phyloP scores from a whole-genome alignment of 2,888 invertebrate genomes.

The Eucriotettix oculatus region DNA sequence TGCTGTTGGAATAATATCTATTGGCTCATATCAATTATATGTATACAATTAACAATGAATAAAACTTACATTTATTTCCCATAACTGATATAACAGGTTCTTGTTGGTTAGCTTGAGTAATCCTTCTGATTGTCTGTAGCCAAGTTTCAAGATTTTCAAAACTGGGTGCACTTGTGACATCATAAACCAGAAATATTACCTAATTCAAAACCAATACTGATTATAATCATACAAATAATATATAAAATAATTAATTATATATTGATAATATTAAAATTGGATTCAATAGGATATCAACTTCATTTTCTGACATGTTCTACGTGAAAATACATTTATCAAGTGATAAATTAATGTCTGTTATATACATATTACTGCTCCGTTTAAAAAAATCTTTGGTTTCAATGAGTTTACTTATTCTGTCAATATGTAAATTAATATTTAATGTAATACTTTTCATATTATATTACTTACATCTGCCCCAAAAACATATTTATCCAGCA shows the following conservation, averaged over 20 bases:
- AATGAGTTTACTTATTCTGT: background rate
- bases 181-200: slow-evolving; percentile 68
- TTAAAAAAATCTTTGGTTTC: background rate
- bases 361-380: background rate
- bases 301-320: too few relatives aligned
- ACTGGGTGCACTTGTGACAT: slow-evolving; percentile 62
- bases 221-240: too few relatives aligned
- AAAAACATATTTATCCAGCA: slow-evolving; percentile 61
- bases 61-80: slow-evolving; percentile 44
- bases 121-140: slow-evolving; percentile 38
- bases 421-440: background rate
- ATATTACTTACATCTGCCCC: slow-evolving; percentile 41
- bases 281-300: too few relatives aligned
- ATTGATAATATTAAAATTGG: too few relatives aligned
- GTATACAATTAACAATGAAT: too few relatives aligned
- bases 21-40: too few relatives aligned
- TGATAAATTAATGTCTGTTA: too few relatives aligned
- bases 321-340: too few relatives aligned
- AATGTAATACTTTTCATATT: background rate
- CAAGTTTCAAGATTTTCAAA: slow-evolving; percentile 62
- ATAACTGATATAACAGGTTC: slow-evolving; percentile 42
- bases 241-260: too few relatives aligned
- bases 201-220: slow-evolving; percentile 19
- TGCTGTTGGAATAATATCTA: too few relatives aligned
- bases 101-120: slow-evolving; percentile 27